Evolutionary conservation across 2,888 invertebrate species (phyloP).

Genomic region (Neuroscelio doddi): DNA sequence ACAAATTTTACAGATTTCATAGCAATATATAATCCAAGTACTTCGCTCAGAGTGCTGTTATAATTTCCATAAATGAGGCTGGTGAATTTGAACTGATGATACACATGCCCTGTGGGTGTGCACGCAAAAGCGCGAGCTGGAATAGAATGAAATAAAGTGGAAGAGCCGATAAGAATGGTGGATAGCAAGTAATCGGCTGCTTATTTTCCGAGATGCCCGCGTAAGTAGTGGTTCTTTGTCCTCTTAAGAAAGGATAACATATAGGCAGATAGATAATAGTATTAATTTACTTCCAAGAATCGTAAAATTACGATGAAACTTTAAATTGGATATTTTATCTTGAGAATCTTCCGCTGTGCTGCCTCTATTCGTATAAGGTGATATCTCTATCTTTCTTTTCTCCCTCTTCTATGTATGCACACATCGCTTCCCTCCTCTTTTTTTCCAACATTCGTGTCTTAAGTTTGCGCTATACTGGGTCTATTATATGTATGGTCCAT

Average conservation of each 20-base stretch:
- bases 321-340: constrained; percentile 68
- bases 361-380: constrained; percentile 5
- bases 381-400: constrained; percentile 11
- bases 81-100: constrained; percentile 4
- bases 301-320: constrained; percentile 70
- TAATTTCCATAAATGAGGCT: constrained; percentile 12
- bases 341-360: constrained; percentile 54
- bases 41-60: too few species aligned
- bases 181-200: constrained; percentile 65
- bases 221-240: constrained; percentile 14
- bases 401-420: not conserved
- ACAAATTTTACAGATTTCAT: too few species aligned
- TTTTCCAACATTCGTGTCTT: constrained; percentile 12
- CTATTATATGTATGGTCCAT: not conserved
- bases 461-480: not conserved
- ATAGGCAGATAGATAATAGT: constrained; percentile 62
- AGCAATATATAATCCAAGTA: too few species aligned
- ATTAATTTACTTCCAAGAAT: constrained; percentile 70
- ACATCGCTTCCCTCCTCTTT: not conserved
- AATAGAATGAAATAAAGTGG: constrained; percentile 5
- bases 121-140: constrained; percentile 16
- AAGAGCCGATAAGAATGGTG: constrained; percentile 29
- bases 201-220: constrained; percentile 63
- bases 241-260: constrained; percentile 9
- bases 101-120: constrained; percentile 20